These are phyloP conservation scores for Dufourea novaeangliae DNA, from an alignment of 1,140 invertebrate genomes.

Conservation along the genomic window DNA sequence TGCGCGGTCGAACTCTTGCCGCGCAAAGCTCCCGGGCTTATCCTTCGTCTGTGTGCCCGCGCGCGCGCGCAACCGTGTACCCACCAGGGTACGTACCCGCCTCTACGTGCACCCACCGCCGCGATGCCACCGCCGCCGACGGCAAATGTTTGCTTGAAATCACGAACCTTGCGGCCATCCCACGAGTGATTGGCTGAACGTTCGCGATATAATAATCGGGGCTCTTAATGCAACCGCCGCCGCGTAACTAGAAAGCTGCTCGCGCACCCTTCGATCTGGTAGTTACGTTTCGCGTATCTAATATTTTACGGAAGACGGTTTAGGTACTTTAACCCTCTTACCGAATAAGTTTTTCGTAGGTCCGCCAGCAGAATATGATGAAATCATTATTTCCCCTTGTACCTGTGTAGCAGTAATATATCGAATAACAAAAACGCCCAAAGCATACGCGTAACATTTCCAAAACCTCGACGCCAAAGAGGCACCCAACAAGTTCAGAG, in stretches of 20 bases:
- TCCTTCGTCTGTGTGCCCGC: neutral
- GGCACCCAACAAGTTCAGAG: neutral
- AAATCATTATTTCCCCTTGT: no score
- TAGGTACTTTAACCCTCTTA: no score
- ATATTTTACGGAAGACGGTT: no score
- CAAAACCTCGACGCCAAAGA: neutral
- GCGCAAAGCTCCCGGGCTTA: conserved; percentile 58
- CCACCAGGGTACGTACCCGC: neutral
- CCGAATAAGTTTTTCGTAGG: no score
- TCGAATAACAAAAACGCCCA: no score
- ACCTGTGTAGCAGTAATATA: no score
- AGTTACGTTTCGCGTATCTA: no score
- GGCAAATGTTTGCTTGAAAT: conserved; percentile 73
- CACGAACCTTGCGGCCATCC: conserved; percentile 47
- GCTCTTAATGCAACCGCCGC: conserved; percentile 14
- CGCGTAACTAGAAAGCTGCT: neutral
- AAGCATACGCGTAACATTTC: neutral
- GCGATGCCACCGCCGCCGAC: conserved; percentile 31
- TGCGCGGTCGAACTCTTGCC: conserved; percentile 66
- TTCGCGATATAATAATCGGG: conserved; percentile 49
- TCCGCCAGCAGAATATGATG: no score
- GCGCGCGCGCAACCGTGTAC: neutral
- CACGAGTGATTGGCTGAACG: conserved; percentile 49
- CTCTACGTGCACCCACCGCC: neutral
- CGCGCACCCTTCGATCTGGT: no score